Conservation (phyloP, 2,797 vertebrate genomes). For the Aplochiton taeniatus region DNA sequence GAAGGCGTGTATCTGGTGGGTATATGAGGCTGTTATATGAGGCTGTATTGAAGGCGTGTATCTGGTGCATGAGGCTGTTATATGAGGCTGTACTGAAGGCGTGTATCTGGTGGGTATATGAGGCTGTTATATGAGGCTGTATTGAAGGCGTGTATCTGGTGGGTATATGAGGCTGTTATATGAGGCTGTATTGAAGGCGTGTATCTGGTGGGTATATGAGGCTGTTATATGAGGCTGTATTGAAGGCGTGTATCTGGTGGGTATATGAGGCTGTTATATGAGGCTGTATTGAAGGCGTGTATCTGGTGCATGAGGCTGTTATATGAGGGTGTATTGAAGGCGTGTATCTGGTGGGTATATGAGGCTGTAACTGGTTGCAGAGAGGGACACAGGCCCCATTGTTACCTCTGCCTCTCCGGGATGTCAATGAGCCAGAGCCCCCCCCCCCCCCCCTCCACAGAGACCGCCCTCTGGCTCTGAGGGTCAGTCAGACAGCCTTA, state of each 20-base stretch:
- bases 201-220: slow-evolving; percentile 23
- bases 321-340: slow-evolving; percentile 2
- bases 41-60: too few species aligned
- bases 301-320: too few species aligned
- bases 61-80: too few species aligned
- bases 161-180: not conserved
- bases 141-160: slow-evolving; percentile 23
- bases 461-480: not conserved
- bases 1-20: slow-evolving; percentile 20
- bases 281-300: too few species aligned
- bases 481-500: not conserved
- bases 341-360: slow-evolving; percentile 16
- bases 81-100: slow-evolving; percentile 2
- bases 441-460: slow-evolving; percentile 17
- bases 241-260: slow-evolving; percentile 28
- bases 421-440: not conserved
- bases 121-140: not conserved
- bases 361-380: not conserved
- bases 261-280: slow-evolving; percentile 1
- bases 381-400: slow-evolving; percentile 26
- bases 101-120: slow-evolving; percentile 15
- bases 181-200: slow-evolving; percentile 21
- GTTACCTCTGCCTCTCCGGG: slow-evolving; percentile 10
- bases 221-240: slow-evolving; percentile 1
- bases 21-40: not conserved